Base-by-base conservation (phyloP, 1,140 invertebrate species). In the Atta cephalotes region DNA sequence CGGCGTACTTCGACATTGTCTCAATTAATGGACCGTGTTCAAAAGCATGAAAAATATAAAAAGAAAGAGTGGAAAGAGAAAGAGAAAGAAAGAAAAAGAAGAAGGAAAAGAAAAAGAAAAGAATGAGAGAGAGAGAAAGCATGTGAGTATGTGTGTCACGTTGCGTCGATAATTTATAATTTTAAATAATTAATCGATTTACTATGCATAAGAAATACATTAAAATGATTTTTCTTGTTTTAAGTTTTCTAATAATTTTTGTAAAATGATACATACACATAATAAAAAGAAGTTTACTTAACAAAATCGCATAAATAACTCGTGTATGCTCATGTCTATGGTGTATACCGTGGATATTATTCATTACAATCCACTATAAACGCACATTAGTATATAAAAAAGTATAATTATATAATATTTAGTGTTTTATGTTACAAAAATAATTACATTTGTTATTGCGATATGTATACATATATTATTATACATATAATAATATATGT, bases 11-110 rank as follows among this genome's bases (percentile, higher is more conserved):
- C 35, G 45, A 65, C 77, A 89, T 89, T 74, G 84, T 89, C 58
- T 71, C 81, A 79, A 87, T 89, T 89, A 89, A 90, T 90, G 85
- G 79, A 21, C 66, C 51, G 63, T 51, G 78, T 60, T 71, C 60
- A 62, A 71, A 80, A 79, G 77, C 65, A 51, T 35, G 49, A 87
- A 84, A 9, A 77, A 35, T 18, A 49, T 81, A 25, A 71, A 45
- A 72, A 78, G 10, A 25, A 71, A 45, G 66, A 78, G 10, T 45
- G 25, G 45, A 35, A 4, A 5, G 4, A 31, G 16, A 31, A 16
- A 53, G 10, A 18, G 6, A 39, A n/a, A 66, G 25, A 21, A 18
- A 3, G 3, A 45, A 1, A 16, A 4, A 65, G 39, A 14, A 1
- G 45, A n/a, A 49, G 25, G n/a, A 28, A 45, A 2, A 3, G 14